Evolutionary conservation across 2,113 vertebrate species (phyloP), one percentile per base, ranked within the genome.

Genomic region (Bubo blakistoni): DNA sequence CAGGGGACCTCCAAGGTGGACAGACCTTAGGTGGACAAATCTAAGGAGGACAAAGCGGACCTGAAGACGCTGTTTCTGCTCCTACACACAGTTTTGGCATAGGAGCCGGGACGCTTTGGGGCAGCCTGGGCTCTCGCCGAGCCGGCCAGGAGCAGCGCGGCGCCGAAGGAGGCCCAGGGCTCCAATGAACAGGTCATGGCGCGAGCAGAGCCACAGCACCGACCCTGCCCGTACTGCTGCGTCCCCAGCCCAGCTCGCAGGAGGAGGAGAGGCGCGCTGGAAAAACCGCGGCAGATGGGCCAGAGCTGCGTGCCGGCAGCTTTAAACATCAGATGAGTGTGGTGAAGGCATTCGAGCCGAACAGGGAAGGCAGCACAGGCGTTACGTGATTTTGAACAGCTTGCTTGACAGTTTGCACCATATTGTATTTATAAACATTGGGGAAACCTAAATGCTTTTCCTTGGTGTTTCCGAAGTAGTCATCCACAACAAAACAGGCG

Each of bases 391-490:
- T 97, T 76, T 94, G 94, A 97, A 96, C 96, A 97, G 95, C 95
- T 93, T 96, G 91, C 94, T 91, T 91, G 96, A 95, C 96, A 96
- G 94, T 95, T 96, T 95, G 94, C 93, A 95, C 92, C 94, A 97
- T 90, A 92, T 90, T 95, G 92, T 95, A 96, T 97, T 95, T 95
- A 96, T 95, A 97, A 96, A 96, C 95, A 96, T 44, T 29, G 71
- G 52, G 84, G 62, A 95, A 95, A 92, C 93, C 87, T 80, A 95
- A 59, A 88, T 30, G 55, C 93, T 96, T 92, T 72, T 80, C 62
- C 55, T 82, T 15, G 2, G 18, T 13, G 4, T 92, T 95, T 96
- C 81, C 62, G 2, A 90, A 96, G 73, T 1, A 55, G 62, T 77
- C 58, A 66, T 70, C 84, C 66, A 62, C 93, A 86, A 88, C 84